Conservation (phyloP, 2,888 invertebrate genomes). For the Andrena bucephala region DNA sequence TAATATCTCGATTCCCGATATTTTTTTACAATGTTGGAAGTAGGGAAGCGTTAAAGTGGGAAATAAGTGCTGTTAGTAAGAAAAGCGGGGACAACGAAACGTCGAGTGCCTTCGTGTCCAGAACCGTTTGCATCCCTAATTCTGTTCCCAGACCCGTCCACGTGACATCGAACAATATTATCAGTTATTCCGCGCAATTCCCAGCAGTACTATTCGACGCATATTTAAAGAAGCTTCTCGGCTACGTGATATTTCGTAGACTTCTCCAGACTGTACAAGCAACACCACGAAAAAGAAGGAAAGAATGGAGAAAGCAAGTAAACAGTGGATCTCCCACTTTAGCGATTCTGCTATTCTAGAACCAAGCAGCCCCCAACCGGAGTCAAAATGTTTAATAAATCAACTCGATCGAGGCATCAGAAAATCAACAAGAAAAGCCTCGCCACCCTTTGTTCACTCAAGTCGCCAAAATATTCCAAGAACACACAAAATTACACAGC, state of each 20-base stretch:
- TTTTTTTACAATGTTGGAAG: too few relatives aligned
- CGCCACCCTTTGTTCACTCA: background rate
- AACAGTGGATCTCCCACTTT: background rate
- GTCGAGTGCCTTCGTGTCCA: conserved; percentile 36
- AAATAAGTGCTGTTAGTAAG: conserved; percentile 1
- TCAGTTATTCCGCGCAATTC: conserved; percentile 76
- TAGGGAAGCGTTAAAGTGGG: too few relatives aligned
- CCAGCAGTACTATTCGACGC: conserved; percentile 71
- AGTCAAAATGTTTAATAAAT: background rate
- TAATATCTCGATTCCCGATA: too few relatives aligned
- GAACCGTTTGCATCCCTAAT: conserved; percentile 48
- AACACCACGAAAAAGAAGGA: background rate
- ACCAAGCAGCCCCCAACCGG: background rate
- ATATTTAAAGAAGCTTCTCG: conserved; percentile 43
- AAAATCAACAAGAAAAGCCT: background rate
- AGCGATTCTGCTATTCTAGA: background rate
- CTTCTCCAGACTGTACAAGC: conserved; percentile 12
- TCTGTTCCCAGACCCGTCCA: conserved; percentile 41
- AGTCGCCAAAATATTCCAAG: background rate
- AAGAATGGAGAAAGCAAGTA: background rate
- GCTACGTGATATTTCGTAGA: conserved; percentile 48
- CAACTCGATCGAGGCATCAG: background rate
- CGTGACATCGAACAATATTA: conserved; percentile 68
- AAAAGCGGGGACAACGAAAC: background rate
- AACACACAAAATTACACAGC: background rate